A percentile compares a stretch with the other conserved stretches of the same genome.
phyloP scores from a whole-genome alignment of 2,888 invertebrate genomes.

The Tinea trinotella region DNA sequence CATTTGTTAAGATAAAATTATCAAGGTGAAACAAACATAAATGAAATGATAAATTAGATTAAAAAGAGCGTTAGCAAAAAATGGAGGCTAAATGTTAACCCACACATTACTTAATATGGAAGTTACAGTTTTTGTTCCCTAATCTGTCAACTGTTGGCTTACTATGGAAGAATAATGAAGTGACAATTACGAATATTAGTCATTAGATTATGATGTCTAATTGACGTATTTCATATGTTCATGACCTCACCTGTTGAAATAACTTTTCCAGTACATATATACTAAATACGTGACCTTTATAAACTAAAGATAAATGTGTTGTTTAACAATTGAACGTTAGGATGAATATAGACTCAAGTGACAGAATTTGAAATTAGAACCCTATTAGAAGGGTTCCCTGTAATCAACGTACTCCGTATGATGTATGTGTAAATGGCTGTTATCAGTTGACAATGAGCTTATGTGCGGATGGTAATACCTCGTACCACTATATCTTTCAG shows the following conservation, averaged over 20 bases:
- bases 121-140: not conserved
- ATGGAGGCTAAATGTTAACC: not conserved
- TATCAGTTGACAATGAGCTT: constrained; percentile 9
- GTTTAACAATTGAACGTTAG: too few species aligned
- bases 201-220: constrained; percentile 4
- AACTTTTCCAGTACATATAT: too few species aligned
- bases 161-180: not conserved
- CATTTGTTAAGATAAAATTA: too few species aligned
- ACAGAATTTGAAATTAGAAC: too few species aligned
- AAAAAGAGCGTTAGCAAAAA: not conserved
- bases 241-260: too few species aligned
- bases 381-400: too few species aligned
- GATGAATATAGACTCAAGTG: too few species aligned
- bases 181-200: constrained; percentile 10
- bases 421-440: not conserved
- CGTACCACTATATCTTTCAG: not conserved
- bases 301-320: too few species aligned
- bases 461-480: constrained; percentile 3
- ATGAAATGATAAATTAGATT: not conserved
- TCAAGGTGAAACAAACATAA: too few species aligned
- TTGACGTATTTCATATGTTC: not conserved
- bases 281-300: too few species aligned
- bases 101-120: not conserved
- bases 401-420: too few species aligned
- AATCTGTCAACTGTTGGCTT: constrained; percentile 2